A percentile compares a stretch with the other conserved stretches of the same genome.
phyloP scores from a whole-genome alignment of 2,888 invertebrate genomes.

The Rotaria sp. region DNA sequence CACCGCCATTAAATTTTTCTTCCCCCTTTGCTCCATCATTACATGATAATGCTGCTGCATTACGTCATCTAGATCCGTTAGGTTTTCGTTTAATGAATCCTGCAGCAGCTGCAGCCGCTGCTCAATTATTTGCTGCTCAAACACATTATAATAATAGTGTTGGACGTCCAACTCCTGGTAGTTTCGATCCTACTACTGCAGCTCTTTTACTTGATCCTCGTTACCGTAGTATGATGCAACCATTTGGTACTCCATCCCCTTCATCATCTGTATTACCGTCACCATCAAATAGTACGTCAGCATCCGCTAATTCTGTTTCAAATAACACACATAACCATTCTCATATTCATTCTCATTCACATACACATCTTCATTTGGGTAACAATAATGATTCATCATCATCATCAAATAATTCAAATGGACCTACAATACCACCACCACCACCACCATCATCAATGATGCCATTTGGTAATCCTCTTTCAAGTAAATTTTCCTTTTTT shows the following conservation, averaged over 20 bases:
- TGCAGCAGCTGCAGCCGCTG: constrained; percentile 6
- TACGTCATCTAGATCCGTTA: background rate
- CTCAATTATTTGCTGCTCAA: constrained; percentile 26
- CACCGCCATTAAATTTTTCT: background rate
- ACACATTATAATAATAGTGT: background rate
- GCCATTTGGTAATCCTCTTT: background rate
- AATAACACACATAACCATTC: constrained; percentile 15
- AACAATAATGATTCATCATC: background rate
- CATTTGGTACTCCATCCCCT: background rate
- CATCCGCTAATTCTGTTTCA: background rate
- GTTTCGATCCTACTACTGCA: background rate
- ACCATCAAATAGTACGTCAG: background rate
- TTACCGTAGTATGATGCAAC: constrained; percentile 6
- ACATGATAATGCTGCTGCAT: background rate
- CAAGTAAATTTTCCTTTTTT: background rate
- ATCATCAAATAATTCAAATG: background rate
- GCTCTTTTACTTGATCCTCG: background rate
- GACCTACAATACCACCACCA: background rate
- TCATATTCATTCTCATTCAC: constrained; percentile 23
- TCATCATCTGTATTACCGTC: background rate
- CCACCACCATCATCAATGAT: background rate
- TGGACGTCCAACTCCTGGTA: background rate
- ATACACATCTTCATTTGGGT: constrained; percentile 12
- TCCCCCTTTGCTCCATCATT: background rate
- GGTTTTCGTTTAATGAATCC: constrained; percentile 17